Base-by-base conservation (phyloP, 2,888 invertebrate genomes). In the Drosophila borealis region DNA sequence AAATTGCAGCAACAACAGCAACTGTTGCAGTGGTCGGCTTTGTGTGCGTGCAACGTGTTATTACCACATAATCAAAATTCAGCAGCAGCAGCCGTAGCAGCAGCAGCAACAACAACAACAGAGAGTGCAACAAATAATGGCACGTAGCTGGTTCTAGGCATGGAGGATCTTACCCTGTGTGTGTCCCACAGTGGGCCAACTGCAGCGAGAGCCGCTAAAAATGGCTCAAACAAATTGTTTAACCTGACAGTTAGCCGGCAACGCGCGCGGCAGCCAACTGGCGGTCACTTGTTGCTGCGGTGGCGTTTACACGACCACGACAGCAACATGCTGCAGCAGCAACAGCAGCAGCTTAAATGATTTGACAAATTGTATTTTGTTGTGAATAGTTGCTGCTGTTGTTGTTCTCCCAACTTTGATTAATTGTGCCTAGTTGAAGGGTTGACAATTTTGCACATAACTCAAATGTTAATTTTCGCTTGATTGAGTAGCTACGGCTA, bases 51-150 rank as follows among this genome's bases (percentile, higher is more conserved):
- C 78, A 90, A 89, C 90, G 72, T 83, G 83, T 85, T 89, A 89
- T 89, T 89, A 89, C 83, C 89, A 85, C 90, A 89, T 89, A 83
- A 89, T 88, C 86, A 85, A 82, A 84, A 85, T 85, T 80, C 75
- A 80, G 82, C 74, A 74, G 60, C 49, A 41, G 63, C 72, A 39
- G 6, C 50, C 5, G 25, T 5, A 46, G 45, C 62, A 59, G 17
- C 61, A 37, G 36, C 48, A 59, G 14, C 37, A 42, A 29, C 59
- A 56, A 37, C 51, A 65, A 29, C 36, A 53, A 33, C 53, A 56
- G 46, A 60, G 56, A 60, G 59, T 48, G 49, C 70, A 67, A 66
- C 44, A 56, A 62, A 74, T 69, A 76, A 74, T 78, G 76, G 71
- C 81, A 78, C 70, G 71, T 80, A 72, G 72, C 61, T 60, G 46